These are phyloP conservation scores for Coenobita brevimanus DNA, from an alignment of 1,140 invertebrate genomes.

Conservation along the genomic window DNA sequence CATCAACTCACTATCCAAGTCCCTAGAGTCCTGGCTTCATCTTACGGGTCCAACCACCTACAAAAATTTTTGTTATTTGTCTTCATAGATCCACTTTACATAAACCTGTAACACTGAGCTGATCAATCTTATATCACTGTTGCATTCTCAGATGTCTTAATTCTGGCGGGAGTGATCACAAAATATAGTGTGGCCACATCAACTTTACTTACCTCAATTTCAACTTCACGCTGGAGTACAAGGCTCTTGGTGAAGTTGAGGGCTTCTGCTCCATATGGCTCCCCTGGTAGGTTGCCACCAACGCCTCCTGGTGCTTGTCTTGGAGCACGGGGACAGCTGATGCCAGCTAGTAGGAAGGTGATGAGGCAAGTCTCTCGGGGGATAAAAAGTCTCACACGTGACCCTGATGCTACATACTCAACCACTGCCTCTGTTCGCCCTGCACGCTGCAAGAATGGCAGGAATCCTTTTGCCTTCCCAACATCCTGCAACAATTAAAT, in stretches of 20 bases:
- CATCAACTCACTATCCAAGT: too few species aligned
- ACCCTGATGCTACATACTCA: constrained; percentile 96
- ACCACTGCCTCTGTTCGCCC: constrained; percentile 90
- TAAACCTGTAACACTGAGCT: too few species aligned
- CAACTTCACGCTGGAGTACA: constrained; percentile 93
- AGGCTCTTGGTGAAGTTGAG: constrained; percentile 90
- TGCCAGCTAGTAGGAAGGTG: constrained; percentile 93
- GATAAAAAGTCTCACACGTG: constrained; percentile 91
- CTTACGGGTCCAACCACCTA: too few species aligned
- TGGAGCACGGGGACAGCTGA: constrained; percentile 89
- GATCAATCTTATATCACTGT: too few species aligned
- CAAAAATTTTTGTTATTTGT: too few species aligned
- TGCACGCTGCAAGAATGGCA: constrained; percentile 92
- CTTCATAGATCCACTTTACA: too few species aligned
- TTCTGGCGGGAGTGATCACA: too few species aligned
- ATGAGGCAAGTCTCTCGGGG: constrained; percentile 96
- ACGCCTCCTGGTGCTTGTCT: constrained; percentile 82
- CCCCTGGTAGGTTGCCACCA: constrained; percentile 80
- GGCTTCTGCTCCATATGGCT: constrained; percentile 95
- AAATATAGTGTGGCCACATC: neutral
- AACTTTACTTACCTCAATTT: constrained; percentile 79
- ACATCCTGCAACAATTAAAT: constrained; percentile 76
- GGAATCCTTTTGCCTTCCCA: constrained; percentile 91
- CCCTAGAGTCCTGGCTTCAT: too few species aligned
- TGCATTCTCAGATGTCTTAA: too few species aligned